phyloP scores from a whole-genome alignment of 2,888 invertebrate genomes.

The Cephus nigrinus region DNA sequence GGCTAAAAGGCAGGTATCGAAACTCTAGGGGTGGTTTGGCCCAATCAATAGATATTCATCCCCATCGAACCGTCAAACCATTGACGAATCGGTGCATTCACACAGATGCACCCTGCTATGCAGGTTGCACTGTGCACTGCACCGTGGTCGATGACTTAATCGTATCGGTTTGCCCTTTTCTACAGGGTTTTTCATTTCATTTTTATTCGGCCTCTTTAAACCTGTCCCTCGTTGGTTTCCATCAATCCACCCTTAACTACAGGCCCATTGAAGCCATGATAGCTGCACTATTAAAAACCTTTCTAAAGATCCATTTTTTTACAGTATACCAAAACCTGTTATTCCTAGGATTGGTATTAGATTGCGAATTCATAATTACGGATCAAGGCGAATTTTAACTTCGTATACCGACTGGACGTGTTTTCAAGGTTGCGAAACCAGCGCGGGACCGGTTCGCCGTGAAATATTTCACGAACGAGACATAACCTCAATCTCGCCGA shows the following conservation, averaged over 20 bases:
- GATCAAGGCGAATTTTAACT: too few species aligned
- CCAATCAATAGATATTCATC: conserved; percentile 65
- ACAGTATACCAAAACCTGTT: background rate
- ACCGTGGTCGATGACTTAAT: background rate
- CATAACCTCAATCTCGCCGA: background rate
- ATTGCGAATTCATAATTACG: background rate
- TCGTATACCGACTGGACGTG: background rate
- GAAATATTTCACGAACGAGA: background rate
- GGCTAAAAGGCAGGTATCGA: conserved; percentile 37
- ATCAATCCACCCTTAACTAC: background rate
- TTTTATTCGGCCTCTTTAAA: background rate
- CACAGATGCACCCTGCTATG: conserved; percentile 43
- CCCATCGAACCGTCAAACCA: conserved; percentile 54
- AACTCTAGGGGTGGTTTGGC: conserved; percentile 43
- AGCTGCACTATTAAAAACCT: background rate
- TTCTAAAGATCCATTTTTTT: background rate
- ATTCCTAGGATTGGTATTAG: background rate
- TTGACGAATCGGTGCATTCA: conserved; percentile 57
- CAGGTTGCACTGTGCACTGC: conserved; percentile 54
- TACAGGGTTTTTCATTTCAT: background rate
- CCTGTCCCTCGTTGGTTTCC: background rate
- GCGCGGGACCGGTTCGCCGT: background rate
- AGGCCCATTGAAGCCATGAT: background rate
- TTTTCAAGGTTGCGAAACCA: background rate
- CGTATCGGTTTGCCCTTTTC: background rate